Base-by-base conservation (phyloP, 1,140 invertebrate species). In the Sipha flava region DNA sequence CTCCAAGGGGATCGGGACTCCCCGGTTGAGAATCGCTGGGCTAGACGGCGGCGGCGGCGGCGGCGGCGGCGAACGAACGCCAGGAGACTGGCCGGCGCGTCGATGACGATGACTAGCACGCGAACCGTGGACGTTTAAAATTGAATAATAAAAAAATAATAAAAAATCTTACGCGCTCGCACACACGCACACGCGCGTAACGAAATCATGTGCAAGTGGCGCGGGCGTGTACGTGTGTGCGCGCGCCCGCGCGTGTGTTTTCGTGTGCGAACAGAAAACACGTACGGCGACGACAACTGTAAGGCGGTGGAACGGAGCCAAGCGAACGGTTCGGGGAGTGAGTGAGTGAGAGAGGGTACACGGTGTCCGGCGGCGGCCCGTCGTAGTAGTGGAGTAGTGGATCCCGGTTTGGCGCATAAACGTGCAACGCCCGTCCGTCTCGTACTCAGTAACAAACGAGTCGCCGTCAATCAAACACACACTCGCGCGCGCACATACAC, bases 361-460 rank as follows among this genome's bases (percentile, higher is more conserved):
- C 47, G 37, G n/a, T n/a, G 72, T 49, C 72, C 73, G 73, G 52
- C 52, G 52, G 52, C 52, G 66, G 9, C 6, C 31, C 45, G 70
- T 10, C 45, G 31, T 21, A 9, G 49, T 77, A 34, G 73, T n/a
- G 52, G 54, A 59, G 54, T 77, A 77, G 73, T 77, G 73, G 73
- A 77, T 77, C 73, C 21, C 73, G n/a, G 73, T 77, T 77, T 77
- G 14, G 73, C 73, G 73, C 73, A 77, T 77, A 77, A 77, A 77
- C 73, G 52, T 77, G 73, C 52, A 57, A 77, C 73, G 73, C 31
- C 37, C 73, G 73, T 59, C 73, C 16, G 73, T 59, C 16, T 59
- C 21, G 52, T 59, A 59, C 73, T 77, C 59, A 77, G 73, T 77
- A 16, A 40, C 54, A 43, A 77, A 57, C 73, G 21, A 77, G 52